Percentiles rank a stretch among this genome's conserved stretches.
Evolutionary conservation across 1,140 invertebrate genomes (phyloP).

Genomic region (Dendrolimus kikuchii): DNA sequence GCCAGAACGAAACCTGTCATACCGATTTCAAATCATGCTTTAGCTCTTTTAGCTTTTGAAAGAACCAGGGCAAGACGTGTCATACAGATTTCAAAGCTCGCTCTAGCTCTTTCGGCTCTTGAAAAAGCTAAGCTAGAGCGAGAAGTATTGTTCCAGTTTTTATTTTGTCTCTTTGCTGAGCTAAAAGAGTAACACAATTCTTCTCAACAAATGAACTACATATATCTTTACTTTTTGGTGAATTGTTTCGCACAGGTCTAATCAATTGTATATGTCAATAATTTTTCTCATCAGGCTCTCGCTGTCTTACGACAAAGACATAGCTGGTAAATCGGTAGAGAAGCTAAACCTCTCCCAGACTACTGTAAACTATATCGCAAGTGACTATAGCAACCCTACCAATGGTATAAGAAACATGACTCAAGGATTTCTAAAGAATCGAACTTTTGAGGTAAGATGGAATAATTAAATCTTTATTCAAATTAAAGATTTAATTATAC

Average conservation of each 20-base stretch:
- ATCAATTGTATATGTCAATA: slow-evolving; percentile 1
- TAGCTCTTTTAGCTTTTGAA: too few species aligned
- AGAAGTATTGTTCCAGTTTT: not conserved
- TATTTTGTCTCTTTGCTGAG: too few species aligned
- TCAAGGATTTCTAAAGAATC: slow-evolving; percentile 33
- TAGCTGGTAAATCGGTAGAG: slow-evolving; percentile 19
- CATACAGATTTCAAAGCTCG: too few species aligned
- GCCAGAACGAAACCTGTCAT: too few species aligned
- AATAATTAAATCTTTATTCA: not conserved
- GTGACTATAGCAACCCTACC: slow-evolving; percentile 34
- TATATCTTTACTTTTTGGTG: too few species aligned
- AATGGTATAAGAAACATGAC: slow-evolving; percentile 33
- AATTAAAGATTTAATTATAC: too few species aligned
- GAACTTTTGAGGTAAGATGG: slow-evolving; percentile 35
- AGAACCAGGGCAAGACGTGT: too few species aligned
- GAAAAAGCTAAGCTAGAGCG: too few species aligned
- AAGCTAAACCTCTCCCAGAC: slow-evolving; percentile 32
- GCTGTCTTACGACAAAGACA: slow-evolving; percentile 26
- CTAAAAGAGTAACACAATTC: too few species aligned
- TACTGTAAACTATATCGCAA: slow-evolving; percentile 29
- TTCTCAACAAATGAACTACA: too few species aligned
- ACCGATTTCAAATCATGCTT: too few species aligned
- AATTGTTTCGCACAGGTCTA: not conserved
- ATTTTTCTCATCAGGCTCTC: slow-evolving; percentile 24
- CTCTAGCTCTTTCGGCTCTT: too few species aligned